A percentile compares a stretch with the other conserved stretches of the same genome.
Conservation (phyloP, 2,113 vertebrate species). For the Phoenicopterus ruber region DNA sequence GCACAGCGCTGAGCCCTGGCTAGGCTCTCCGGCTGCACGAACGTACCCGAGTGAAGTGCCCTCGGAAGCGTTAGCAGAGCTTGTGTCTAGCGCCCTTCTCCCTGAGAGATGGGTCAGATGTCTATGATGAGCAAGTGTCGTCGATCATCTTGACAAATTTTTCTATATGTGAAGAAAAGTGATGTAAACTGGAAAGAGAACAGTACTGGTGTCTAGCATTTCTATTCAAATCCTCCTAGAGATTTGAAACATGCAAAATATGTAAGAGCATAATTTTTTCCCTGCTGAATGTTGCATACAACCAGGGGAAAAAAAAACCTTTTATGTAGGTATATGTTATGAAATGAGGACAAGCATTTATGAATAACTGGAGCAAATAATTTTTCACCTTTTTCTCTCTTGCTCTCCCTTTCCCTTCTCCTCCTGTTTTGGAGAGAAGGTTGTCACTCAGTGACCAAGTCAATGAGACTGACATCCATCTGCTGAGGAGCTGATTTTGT, state of each 20-base stretch:
- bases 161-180: not conserved
- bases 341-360: not conserved
- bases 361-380: not conserved
- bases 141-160: not conserved
- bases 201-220: not conserved
- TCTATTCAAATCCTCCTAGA: not conserved
- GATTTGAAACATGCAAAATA: not conserved
- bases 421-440: not conserved
- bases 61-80: not conserved
- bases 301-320: too few relatives aligned
- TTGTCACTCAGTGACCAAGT: not conserved
- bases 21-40: not conserved
- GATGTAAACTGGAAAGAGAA: not conserved
- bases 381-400: not conserved
- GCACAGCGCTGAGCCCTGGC: not conserved
- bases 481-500: not conserved
- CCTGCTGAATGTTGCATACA: not conserved
- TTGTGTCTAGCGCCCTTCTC: not conserved
- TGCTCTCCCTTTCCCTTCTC: not conserved
- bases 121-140: not conserved
- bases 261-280: not conserved
- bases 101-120: not conserved
- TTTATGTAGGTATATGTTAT: not conserved
- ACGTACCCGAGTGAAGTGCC: accelerated
- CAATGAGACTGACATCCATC: not conserved